Percentiles rank a stretch among this genome's conserved stretches.
Evolutionary conservation across 2,113 vertebrate genomes (phyloP).

Genomic region (Gadus macrocephalus): DNA sequence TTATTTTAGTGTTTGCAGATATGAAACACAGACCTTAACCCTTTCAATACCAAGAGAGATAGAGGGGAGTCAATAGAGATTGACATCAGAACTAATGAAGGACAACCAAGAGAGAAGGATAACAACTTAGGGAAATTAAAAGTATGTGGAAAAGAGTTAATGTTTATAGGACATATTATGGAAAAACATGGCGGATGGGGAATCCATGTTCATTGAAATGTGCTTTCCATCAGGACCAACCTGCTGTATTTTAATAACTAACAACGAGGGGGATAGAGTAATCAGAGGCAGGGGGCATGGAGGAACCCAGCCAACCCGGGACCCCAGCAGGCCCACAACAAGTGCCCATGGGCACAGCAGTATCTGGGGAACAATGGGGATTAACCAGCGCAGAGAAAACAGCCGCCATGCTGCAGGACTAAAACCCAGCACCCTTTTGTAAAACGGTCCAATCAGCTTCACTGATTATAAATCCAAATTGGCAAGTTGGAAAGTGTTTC

Average conservation of each 20-base stretch:
- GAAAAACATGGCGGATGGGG: background rate
- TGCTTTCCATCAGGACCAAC: background rate
- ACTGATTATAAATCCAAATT: slow-evolving; percentile 2
- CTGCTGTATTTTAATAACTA: background rate
- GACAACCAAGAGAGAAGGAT: background rate
- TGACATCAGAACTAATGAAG: background rate
- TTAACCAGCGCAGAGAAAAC: slow-evolving; percentile 44
- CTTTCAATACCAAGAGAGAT: slow-evolving; percentile 32
- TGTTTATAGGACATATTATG: background rate
- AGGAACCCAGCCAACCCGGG: slow-evolving; percentile 16
- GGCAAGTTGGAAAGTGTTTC: background rate
- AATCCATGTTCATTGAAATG: background rate
- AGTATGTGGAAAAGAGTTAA: background rate
- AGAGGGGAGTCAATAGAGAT: no score
- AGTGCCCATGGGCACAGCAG: slow-evolving; percentile 20
- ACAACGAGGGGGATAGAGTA: slow-evolving; percentile 16
- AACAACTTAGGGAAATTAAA: background rate
- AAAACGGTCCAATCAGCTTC: slow-evolving; percentile 31
- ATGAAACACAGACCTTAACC: slow-evolving; percentile 25
- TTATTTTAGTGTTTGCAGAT: slow-evolving; percentile 37
- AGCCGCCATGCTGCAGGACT: slow-evolving; percentile 31
- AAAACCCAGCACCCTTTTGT: slow-evolving; percentile 23
- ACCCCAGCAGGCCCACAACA: slow-evolving; percentile 43
- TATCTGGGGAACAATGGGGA: slow-evolving; percentile 36
- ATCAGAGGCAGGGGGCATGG: slow-evolving; percentile 44